A percentile compares a stretch with the other conserved stretches of the same genome.
Conservation (phyloP, 53 echinoderm and acorn worm genomes). For the Actinopyga echinites region DNA sequence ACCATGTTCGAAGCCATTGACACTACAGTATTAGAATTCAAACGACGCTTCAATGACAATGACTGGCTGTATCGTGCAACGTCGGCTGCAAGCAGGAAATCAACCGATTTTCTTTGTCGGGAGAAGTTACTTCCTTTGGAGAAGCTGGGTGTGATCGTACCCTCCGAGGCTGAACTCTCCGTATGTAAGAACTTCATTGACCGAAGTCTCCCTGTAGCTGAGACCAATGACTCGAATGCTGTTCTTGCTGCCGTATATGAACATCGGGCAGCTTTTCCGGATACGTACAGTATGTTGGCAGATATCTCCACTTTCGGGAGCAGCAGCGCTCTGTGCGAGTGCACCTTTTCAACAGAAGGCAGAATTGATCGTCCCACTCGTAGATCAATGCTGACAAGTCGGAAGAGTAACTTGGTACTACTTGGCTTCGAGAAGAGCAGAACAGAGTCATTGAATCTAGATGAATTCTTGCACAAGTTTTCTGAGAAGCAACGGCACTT, state of each 20-base stretch:
- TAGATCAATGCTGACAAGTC: slow-evolving; percentile 23
- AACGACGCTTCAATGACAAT: not conserved
- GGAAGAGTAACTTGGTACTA: slow-evolving; percentile 15
- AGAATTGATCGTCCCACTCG: slow-evolving; percentile 1
- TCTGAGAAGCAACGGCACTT: slow-evolving; percentile 28
- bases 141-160: not conserved
- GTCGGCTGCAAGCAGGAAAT: not conserved
- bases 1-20: not conserved
- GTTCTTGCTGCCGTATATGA: not conserved
- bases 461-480: slow-evolving; percentile 27
- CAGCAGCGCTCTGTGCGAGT: slow-evolving; percentile 25
- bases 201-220: not conserved
- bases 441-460: slow-evolving; percentile 23
- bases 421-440: slow-evolving; percentile 18
- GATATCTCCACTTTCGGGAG: slow-evolving; percentile 19
- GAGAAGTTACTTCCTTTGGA: not conserved
- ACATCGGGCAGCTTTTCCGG: not conserved
- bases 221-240: slow-evolving; percentile 7
- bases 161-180: slow-evolving; percentile 6
- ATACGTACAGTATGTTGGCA: slow-evolving; percentile 10
- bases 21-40: not conserved
- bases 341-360: slow-evolving; percentile 19
- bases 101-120: not conserved
- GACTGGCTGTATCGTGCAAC: not conserved
- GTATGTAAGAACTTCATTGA: slow-evolving; percentile 24